Evolutionary conservation across 2,888 invertebrate genomes (phyloP).

Genomic region (Pseudococcus viburni): DNA sequence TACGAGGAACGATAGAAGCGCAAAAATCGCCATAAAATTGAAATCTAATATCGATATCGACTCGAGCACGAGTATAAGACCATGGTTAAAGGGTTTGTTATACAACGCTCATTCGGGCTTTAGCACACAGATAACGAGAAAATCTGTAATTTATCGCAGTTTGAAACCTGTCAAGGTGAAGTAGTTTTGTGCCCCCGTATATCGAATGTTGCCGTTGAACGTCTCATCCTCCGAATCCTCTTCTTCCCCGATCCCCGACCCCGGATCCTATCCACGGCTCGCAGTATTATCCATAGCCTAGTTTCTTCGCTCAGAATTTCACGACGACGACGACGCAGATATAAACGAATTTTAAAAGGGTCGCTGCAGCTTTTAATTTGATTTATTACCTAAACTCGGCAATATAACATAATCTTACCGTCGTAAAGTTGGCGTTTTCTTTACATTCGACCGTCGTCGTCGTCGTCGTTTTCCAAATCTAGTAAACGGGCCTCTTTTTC

Average conservation of each 20-base stretch:
- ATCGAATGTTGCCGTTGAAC: not conserved
- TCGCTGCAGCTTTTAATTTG: conserved; percentile 54
- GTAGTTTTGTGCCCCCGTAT: conserved; percentile 39
- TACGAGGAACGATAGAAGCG: not conserved
- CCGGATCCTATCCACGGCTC: not conserved
- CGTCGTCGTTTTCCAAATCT: conserved; percentile 26
- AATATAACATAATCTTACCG: conserved; percentile 55
- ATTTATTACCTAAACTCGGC: conserved; percentile 49
- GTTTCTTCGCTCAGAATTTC: conserved; percentile 7
- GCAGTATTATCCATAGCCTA: conserved; percentile 26
- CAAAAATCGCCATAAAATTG: conserved; percentile 46
- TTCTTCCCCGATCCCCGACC: not conserved
- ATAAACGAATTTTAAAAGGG: conserved; percentile 51
- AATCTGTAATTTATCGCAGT: conserved; percentile 55
- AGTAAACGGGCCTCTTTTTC: not conserved
- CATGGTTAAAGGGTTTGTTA: conserved; percentile 44
- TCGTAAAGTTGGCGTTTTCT: conserved; percentile 55
- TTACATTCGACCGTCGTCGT: conserved; percentile 24
- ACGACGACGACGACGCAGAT: conserved; percentile 13
- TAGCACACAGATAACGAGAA: conserved; percentile 52
- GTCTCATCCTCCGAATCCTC: too few relatives aligned
- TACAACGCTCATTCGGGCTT: conserved; percentile 47
- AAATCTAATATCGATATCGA: conserved; percentile 52
- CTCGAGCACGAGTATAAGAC: conserved; percentile 15
- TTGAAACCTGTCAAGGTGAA: conserved; percentile 54